Evolutionary conservation across 2,888 invertebrate species (phyloP).

Genomic region (Yponomeuta malinellus): DNA sequence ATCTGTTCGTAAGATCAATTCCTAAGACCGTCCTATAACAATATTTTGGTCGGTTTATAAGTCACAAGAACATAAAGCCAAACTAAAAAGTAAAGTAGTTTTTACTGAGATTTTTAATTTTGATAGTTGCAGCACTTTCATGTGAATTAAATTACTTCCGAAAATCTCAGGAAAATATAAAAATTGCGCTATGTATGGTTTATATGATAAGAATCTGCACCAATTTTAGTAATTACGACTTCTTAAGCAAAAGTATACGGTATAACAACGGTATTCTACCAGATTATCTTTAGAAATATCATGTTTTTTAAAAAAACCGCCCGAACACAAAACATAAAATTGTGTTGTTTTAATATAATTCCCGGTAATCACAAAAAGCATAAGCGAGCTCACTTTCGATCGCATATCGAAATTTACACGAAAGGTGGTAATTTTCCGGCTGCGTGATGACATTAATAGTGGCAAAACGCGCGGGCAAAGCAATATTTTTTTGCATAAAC

Average conservation of each 20-base stretch:
- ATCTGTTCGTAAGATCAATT: too few species aligned
- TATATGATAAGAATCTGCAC: neutral
- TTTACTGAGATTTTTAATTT: too few species aligned
- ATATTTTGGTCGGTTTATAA: too few species aligned
- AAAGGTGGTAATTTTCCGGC: slow-evolving; percentile 68
- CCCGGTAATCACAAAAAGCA: slow-evolving; percentile 31
- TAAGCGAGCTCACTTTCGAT: slow-evolving; percentile 54
- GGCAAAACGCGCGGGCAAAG: slow-evolving; percentile 41
- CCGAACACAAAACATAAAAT: slow-evolving; percentile 33
- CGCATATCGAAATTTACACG: slow-evolving; percentile 63
- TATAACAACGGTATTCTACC: slow-evolving; percentile 30
- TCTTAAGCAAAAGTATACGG: neutral
- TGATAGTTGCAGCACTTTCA: neutral
- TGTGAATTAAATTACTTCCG: neutral
- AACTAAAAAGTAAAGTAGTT: too few species aligned
- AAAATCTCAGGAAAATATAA: neutral
- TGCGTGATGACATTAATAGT: slow-evolving; percentile 64
- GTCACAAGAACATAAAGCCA: too few species aligned
- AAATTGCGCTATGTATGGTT: neutral
- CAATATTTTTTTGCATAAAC: slow-evolving; percentile 53
- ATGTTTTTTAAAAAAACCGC: slow-evolving; percentile 37
- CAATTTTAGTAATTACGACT: neutral
- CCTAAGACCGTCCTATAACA: too few species aligned
- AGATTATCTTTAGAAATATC: slow-evolving; percentile 52
- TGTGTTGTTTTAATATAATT: slow-evolving; percentile 39